Percentiles rank a stretch among this genome's conserved stretches.
These are phyloP conservation scores for Carcinoscorpius rotundicauda DNA, from an alignment of 1,140 invertebrate genomes.

Conservation along the genomic window DNA sequence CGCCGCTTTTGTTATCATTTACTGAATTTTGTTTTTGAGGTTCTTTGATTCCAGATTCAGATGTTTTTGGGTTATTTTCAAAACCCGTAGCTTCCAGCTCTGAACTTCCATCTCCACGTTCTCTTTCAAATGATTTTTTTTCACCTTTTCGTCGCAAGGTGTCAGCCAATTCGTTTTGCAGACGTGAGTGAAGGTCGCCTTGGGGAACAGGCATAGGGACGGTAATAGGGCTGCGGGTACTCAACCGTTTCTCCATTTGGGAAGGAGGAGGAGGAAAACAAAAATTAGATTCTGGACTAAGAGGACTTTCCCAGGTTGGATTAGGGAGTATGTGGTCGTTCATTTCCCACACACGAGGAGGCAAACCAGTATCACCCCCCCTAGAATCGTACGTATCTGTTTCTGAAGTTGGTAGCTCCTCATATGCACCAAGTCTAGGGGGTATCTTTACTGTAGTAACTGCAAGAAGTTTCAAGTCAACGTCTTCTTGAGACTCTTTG, in stretches of 20 bases:
- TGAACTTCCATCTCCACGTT: conserved; percentile 21
- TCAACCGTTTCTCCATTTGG: neutral
- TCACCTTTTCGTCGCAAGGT: conserved; percentile 10
- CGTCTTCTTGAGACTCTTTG: conserved; percentile 12
- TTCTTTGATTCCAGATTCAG: neutral
- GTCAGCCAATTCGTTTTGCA: conserved; percentile 17
- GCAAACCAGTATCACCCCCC: conserved; percentile 6
- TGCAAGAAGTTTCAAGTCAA: conserved; percentile 15
- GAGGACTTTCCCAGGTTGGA: too few species aligned
- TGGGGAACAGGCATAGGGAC: conserved; percentile 7
- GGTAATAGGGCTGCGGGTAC: neutral
- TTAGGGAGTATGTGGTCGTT: conserved; percentile 10
- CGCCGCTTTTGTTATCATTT: neutral
- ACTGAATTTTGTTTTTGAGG: neutral
- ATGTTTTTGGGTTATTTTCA: neutral
- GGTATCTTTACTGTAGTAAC: conserved; percentile 45
- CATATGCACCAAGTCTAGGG: conserved; percentile 26
- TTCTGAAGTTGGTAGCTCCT: conserved; percentile 29
- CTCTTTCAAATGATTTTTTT: conserved; percentile 1
- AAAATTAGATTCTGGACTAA: too few species aligned
- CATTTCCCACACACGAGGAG: conserved; percentile 14
- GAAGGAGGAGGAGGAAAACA: too few species aligned
- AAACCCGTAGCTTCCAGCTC: conserved; percentile 16
- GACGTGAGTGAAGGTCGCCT: conserved; percentile 14
- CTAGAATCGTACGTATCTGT: conserved; percentile 21